Base-by-base conservation (phyloP, 2,888 invertebrate genomes). In the Venusia cambrica region DNA sequence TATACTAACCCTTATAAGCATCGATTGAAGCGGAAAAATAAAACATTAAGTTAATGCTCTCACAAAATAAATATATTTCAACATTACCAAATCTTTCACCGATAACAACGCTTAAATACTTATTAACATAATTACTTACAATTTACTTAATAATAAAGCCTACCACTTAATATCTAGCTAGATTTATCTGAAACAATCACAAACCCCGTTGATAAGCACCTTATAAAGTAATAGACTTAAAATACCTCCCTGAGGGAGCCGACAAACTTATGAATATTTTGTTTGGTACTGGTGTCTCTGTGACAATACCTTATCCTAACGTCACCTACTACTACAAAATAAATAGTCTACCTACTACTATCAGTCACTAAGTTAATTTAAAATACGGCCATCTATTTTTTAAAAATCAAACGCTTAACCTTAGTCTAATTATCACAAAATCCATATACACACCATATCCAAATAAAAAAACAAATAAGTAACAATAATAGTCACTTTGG, bases 261-360 rank as follows among this genome's bases (percentile, higher is more conserved):
- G 8, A 7, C 35, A 33, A 30, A 20, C 40, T 68, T 71, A 48
- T 76, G 81, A 81, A 63, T 79, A 81, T 81, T 40, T 71, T 58
- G 63, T 72, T 74, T 65, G 83, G 81, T 80, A 83, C 81, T 75
- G 81, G 83, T 59, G 73, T 65, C 68, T 47, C 40, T 45, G 22
- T 27, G 67, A 69, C 66, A 54, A 49, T 40, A 45, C 41, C 42
- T 51, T 51, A 57, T 43, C 21, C 26, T 41, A 36, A 35, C 34
- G 28, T 42, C 38, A 31, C 19, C 37, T 42, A 40, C 52, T 19
- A 28, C 41, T 40, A 44, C 3, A 39, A 28, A 45, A 45, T 43
- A 45, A 52, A 45, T 43, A 31, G 32, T 42, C 38, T 39, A 33
- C n/a, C n/a, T 46, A 37, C 25, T 34, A 34, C 30, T 38, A 35